Evolutionary conservation across 2,888 invertebrate genomes (phyloP).

Genomic region (Nemotelus nigrinus): DNA sequence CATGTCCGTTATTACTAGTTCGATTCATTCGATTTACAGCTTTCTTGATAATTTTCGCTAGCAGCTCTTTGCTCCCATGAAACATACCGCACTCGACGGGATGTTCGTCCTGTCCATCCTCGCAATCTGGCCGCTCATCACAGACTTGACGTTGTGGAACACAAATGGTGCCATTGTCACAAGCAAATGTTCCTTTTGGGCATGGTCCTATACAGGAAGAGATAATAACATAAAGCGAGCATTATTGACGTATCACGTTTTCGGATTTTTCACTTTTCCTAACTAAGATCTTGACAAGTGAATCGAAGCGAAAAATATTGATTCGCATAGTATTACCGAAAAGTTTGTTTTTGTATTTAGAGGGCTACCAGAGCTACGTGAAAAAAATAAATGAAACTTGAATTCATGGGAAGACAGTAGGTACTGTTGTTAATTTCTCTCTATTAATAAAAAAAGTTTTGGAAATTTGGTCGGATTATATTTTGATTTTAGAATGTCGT

Average conservation of each 20-base stretch:
- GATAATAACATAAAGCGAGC: conserved; percentile 33
- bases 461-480: no score
- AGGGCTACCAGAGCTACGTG: neutral
- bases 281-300: conserved; percentile 27
- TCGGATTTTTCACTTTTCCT: conserved; percentile 25
- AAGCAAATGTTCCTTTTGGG: conserved; percentile 68
- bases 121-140: conserved; percentile 66
- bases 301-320: neutral
- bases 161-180: conserved; percentile 67
- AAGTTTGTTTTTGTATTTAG: neutral
- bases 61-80: conserved; percentile 62
- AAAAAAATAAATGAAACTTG: no score
- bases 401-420: no score
- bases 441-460: no score
- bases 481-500: no score
- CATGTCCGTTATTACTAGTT: conserved; percentile 1
- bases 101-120: conserved; percentile 66
- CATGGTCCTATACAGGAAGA: conserved; percentile 64
- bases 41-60: conserved; percentile 56
- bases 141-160: conserved; percentile 69
- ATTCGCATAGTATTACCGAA: neutral
- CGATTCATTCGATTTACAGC: neutral
- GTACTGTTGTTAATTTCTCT: no score
- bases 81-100: conserved; percentile 63
- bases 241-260: conserved; percentile 32